phyloP scores from a whole-genome alignment of 2,888 invertebrate species.

The Aporophyla nigra region DNA sequence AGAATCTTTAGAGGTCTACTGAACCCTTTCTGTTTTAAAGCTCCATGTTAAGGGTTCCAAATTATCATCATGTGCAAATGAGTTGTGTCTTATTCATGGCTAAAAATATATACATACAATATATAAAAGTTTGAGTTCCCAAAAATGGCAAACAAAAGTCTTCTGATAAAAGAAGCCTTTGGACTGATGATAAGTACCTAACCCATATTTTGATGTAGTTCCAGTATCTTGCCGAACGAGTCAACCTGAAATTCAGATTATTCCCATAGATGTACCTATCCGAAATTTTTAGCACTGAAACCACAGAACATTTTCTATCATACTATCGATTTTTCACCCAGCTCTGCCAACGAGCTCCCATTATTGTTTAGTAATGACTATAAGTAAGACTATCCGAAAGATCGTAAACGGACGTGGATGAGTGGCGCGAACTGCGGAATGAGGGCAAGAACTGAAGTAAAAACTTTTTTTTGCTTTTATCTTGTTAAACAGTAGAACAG shows the following conservation, averaged over 20 bases:
- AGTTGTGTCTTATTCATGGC: background rate
- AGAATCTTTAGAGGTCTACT: background rate
- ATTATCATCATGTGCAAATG: background rate
- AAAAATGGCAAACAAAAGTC: no score
- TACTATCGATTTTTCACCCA: slow-evolving; percentile 7
- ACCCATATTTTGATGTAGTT: background rate
- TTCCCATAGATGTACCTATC: background rate
- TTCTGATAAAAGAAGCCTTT: background rate
- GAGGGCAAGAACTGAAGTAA: slow-evolving; percentile 49
- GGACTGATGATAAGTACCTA: background rate
- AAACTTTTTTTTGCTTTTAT: slow-evolving; percentile 56
- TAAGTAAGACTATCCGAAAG: slow-evolving; percentile 9
- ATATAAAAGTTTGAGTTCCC: no score
- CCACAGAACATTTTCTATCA: background rate
- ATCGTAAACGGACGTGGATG: slow-evolving; percentile 33
- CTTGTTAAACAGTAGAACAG: slow-evolving; percentile 44
- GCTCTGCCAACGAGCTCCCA: background rate
- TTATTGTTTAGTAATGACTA: slow-evolving; percentile 22
- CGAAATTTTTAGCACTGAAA: background rate
- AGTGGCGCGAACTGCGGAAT: slow-evolving; percentile 46
- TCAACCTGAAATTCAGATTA: background rate
- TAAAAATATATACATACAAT: no score
- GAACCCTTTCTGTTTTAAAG: background rate
- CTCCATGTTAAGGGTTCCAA: background rate
- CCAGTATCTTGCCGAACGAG: background rate